Percentiles rank a stretch among this genome's conserved stretches.
Conservation (phyloP, 2,797 vertebrate genomes). For the Mustela erminea region DNA sequence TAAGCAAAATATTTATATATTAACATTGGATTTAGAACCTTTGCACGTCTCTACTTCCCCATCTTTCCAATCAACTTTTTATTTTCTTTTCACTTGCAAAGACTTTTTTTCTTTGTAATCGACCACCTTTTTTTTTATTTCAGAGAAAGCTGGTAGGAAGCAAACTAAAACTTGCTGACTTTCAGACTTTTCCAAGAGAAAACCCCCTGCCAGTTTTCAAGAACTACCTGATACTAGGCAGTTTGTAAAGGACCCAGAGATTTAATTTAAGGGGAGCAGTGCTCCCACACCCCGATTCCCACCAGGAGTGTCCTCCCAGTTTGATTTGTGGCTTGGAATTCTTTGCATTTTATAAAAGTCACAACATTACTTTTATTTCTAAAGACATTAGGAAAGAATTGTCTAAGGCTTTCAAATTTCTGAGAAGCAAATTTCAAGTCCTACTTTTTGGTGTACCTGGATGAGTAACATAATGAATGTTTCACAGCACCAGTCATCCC, state of each 20-base stretch:
- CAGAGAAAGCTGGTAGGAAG: constrained; percentile 34
- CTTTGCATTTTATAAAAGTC: constrained; percentile 28
- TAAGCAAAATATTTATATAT: constrained; percentile 25
- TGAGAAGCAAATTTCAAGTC: constrained; percentile 69
- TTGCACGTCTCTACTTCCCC: neutral
- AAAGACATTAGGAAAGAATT: neutral
- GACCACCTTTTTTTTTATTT: neutral
- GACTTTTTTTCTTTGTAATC: neutral
- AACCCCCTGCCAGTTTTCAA: constrained; percentile 36
- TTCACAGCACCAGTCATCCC: constrained; percentile 59
- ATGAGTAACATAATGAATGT: constrained; percentile 60
- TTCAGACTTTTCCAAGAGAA: constrained; percentile 52
- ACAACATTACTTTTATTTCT: constrained; percentile 64
- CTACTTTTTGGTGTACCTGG: constrained; percentile 28
- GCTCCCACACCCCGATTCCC: neutral
- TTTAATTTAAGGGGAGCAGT: neutral
- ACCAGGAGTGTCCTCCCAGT: neutral
- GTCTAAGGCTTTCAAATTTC: neutral
- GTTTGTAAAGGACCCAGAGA: neutral
- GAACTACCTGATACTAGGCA: constrained; percentile 45
- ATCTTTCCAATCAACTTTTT: constrained; percentile 46
- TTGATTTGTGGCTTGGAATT: neutral
- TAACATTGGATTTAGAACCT: neutral
- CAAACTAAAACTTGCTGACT: constrained; percentile 52
- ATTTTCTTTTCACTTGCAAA: constrained; percentile 53